Evolutionary conservation across 2,113 vertebrate species (phyloP).

Genomic region (Hemibagrus wyckioides): DNA sequence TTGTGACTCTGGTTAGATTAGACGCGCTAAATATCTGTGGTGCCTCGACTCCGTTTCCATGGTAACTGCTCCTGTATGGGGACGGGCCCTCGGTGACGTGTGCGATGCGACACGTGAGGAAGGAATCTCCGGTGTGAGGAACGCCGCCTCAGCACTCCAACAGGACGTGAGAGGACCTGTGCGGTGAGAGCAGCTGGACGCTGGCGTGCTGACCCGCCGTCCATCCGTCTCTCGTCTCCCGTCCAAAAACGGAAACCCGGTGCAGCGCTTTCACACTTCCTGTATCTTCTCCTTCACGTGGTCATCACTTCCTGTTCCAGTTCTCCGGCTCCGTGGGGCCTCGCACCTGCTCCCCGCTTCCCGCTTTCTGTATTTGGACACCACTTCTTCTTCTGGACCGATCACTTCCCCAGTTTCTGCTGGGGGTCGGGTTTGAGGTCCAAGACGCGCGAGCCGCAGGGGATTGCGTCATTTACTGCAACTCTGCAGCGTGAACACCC

Average conservation of each 20-base stretch:
- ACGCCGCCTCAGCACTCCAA: too few species aligned
- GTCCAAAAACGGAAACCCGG: too few species aligned
- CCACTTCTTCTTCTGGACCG: not conserved
- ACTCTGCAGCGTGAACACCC: not conserved
- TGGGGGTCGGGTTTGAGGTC: not conserved
- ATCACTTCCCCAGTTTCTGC: slow-evolving; percentile 17
- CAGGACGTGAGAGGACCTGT: too few species aligned
- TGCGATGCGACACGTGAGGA: not conserved
- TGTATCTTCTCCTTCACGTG: not conserved
- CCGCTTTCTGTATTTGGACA: not conserved
- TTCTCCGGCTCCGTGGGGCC: not conserved
- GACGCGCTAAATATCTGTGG: too few species aligned
- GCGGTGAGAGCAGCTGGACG: not conserved
- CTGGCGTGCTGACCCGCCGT: too few species aligned
- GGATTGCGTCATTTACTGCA: not conserved
- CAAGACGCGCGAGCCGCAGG: not conserved
- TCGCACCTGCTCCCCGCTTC: not conserved
- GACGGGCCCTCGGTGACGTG: not conserved
- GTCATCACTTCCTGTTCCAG: not conserved
- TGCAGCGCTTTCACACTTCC: not conserved
- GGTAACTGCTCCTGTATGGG: not conserved
- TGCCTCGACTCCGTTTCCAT: too few species aligned
- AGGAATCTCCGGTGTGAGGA: not conserved
- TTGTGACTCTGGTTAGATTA: not conserved
- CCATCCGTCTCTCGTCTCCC: too few species aligned